These are phyloP conservation scores for Scomber japonicus DNA, from an alignment of 2,113 vertebrate species.

Conservation along the genomic window DNA sequence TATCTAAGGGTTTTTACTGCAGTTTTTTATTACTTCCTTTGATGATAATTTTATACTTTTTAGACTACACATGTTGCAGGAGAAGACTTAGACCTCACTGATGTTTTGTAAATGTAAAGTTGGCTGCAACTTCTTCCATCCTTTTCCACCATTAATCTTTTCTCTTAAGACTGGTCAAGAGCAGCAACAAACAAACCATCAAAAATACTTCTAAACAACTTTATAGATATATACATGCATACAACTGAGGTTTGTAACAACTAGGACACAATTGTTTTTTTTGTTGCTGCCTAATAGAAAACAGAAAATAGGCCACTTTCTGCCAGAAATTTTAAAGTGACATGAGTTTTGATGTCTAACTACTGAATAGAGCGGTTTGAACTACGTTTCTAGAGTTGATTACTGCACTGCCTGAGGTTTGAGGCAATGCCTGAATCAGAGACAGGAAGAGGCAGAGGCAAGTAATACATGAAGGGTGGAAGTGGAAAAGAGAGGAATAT, in stretches of 20 bases:
- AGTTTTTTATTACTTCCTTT: background rate
- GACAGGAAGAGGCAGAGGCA: background rate
- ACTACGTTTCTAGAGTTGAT: slow-evolving; percentile 19
- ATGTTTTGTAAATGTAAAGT: too few relatives aligned
- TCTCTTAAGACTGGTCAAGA: too few relatives aligned
- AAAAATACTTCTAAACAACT: background rate
- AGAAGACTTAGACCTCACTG: background rate
- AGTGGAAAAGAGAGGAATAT: background rate
- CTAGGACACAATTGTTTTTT: background rate
- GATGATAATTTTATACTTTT: background rate
- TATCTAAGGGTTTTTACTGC: too few relatives aligned
- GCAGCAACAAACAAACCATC: background rate
- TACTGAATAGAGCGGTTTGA: slow-evolving; percentile 11
- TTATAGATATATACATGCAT: background rate
- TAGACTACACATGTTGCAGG: background rate
- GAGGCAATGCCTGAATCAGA: slow-evolving; percentile 4
- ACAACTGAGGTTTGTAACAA: background rate
- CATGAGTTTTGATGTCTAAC: slow-evolving; percentile 23
- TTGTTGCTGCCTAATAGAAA: slow-evolving; percentile 21
- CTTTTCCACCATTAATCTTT: background rate
- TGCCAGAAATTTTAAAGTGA: slow-evolving; percentile 2
- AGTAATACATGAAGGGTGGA: background rate
- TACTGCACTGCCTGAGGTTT: slow-evolving; percentile 12
- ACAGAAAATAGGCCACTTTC: slow-evolving; percentile 27
- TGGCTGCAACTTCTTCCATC: background rate